phyloP scores from a whole-genome alignment of 2,797 vertebrate genomes.

The Anabacerthia variegaticeps region DNA sequence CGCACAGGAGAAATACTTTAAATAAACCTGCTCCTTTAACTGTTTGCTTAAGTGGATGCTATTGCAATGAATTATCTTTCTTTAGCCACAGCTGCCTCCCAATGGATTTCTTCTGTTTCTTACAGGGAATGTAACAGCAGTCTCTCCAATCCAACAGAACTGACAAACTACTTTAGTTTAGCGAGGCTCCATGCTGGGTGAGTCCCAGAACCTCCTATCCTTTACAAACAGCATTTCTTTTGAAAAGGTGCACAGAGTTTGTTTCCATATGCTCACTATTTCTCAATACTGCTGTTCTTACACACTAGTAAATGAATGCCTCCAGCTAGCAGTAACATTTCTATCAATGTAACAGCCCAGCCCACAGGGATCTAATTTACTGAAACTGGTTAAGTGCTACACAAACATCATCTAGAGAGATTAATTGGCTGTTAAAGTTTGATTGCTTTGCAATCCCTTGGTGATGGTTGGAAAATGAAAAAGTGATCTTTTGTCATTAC shows the following conservation, averaged over 20 bases:
- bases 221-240: slow-evolving; percentile 31
- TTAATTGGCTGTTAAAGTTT: slow-evolving; percentile 74
- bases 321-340: slow-evolving; percentile 60
- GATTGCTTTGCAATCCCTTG: slow-evolving; percentile 70
- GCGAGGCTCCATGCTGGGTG: neutral
- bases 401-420: slow-evolving; percentile 74
- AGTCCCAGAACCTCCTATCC: neutral
- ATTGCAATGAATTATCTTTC: slow-evolving; percentile 18
- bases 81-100: slow-evolving; percentile 40
- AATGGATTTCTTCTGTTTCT: slow-evolving; percentile 34
- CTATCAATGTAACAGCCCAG: slow-evolving; percentile 57
- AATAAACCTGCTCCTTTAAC: neutral
- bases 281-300: slow-evolving; percentile 45
- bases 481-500: slow-evolving; percentile 57
- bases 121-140: neutral
- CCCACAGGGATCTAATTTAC: slow-evolving; percentile 71
- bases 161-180: slow-evolving; percentile 36
- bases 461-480: slow-evolving; percentile 64
- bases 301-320: slow-evolving; percentile 40
- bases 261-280: slow-evolving; percentile 55
- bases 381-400: slow-evolving; percentile 67
- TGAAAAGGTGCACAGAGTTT: slow-evolving; percentile 44
- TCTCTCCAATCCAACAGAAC: neutral
- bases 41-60: neutral
- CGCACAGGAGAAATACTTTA: neutral